Conservation (phyloP, 1,140 invertebrate genomes). For the Heliconius hewitsoni region DNA sequence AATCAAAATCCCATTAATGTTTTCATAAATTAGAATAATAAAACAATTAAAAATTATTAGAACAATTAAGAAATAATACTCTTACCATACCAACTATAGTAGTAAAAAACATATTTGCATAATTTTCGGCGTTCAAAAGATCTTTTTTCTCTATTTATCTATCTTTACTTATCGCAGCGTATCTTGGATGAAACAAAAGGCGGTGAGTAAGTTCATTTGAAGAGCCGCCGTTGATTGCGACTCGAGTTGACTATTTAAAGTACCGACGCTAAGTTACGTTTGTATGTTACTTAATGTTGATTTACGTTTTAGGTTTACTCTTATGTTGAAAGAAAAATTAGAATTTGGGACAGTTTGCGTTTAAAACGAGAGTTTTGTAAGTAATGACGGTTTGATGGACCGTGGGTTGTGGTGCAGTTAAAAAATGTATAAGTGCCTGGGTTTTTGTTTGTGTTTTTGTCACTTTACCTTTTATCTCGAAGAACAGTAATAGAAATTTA, state of each 20-base stretch:
- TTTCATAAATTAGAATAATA: no score
- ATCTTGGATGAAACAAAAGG: neutral
- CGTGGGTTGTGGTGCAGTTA: no score
- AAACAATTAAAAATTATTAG: neutral
- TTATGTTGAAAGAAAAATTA: neutral
- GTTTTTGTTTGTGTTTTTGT: neutral
- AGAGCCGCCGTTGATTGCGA: neutral
- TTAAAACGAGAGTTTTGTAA: neutral
- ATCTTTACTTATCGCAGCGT: neutral
- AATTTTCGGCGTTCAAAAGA: neutral
- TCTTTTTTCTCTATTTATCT: neutral
- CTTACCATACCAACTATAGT: neutral
- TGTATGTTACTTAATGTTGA: conserved; percentile 3
- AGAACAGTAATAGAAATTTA: no score
- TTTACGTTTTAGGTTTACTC: neutral
- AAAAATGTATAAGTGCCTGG: no score
- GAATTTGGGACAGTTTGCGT: neutral
- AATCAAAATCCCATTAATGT: no score
- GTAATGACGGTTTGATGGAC: neutral
- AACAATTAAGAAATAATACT: neutral
- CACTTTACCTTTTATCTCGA: no score
- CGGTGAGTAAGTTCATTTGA: neutral
- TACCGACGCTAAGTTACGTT: conserved; percentile 2
- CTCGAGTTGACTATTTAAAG: neutral
- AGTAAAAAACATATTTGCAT: neutral